These are phyloP conservation scores for Typhlichthys subterraneus DNA, from an alignment of 2,797 vertebrate species.

Conservation along the genomic window DNA sequence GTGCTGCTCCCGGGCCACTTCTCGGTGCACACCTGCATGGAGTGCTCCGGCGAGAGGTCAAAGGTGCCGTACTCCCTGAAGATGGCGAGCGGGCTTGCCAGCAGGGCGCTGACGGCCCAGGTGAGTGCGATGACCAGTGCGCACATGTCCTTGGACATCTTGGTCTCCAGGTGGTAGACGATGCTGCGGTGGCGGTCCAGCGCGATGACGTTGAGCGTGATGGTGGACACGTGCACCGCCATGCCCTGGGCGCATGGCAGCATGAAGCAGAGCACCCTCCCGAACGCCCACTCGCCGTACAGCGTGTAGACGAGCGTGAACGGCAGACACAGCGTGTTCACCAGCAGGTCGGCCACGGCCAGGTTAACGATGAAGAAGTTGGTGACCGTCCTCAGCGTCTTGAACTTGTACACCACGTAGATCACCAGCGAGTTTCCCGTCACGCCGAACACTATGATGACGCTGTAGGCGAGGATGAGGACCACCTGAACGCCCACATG, in stretches of 20 bases:
- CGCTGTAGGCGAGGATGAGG: slow-evolving; percentile 92
- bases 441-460: slow-evolving; percentile 91
- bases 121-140: slow-evolving; percentile 85
- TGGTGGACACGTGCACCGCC: slow-evolving; percentile 92
- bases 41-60: slow-evolving; percentile 80
- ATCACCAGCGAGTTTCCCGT: slow-evolving; percentile 92
- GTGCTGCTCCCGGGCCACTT: slow-evolving; percentile 87
- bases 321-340: slow-evolving; percentile 90
- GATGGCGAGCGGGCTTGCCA: slow-evolving; percentile 93
- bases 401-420: slow-evolving; percentile 90
- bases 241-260: slow-evolving; percentile 92
- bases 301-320: slow-evolving; percentile 92
- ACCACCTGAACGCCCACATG: slow-evolving; percentile 86
- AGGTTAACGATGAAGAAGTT: slow-evolving; percentile 96
- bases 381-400: slow-evolving; percentile 89
- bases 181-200: slow-evolving; percentile 93
- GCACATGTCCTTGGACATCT: slow-evolving; percentile 90
- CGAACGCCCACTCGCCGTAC: slow-evolving; percentile 87
- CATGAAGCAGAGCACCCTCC: slow-evolving; percentile 83
- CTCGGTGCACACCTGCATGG: slow-evolving; percentile 89
- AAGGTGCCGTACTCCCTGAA: slow-evolving; percentile 90
- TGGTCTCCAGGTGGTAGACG: slow-evolving; percentile 89
- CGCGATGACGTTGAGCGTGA: slow-evolving; percentile 92
- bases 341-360: slow-evolving; percentile 90
- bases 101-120: slow-evolving; percentile 87